phyloP scores from a whole-genome alignment of 2,888 invertebrate genomes.

The Drosophila atroscutellata region DNA sequence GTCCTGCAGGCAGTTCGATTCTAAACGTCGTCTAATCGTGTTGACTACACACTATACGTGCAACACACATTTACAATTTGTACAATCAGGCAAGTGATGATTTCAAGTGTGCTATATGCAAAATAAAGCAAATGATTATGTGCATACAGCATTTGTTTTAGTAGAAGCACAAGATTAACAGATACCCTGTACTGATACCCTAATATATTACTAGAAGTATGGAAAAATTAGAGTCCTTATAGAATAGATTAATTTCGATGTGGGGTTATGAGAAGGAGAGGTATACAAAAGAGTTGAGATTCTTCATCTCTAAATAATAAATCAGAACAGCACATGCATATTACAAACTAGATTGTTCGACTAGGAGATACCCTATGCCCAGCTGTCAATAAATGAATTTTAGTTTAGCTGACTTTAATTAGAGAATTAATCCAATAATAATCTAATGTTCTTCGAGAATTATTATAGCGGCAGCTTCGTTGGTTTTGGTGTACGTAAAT shows the following conservation, averaged over 20 bases:
- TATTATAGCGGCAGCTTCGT: no score
- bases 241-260: background rate
- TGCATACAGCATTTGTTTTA: conserved; percentile 15
- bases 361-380: background rate
- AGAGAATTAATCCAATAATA: background rate
- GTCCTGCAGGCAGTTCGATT: no score
- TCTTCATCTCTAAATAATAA: background rate
- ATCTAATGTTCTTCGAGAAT: no score
- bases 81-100: conserved; percentile 1
- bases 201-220: background rate
- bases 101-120: background rate
- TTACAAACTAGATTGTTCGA: background rate
- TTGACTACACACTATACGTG: no score
- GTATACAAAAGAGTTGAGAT: background rate
- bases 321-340: background rate
- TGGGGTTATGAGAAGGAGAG: background rate
- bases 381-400: no score
- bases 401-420: background rate
- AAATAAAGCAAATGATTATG: conserved; percentile 18
- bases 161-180: background rate
- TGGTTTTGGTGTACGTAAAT: no score
- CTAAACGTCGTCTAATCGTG: no score
- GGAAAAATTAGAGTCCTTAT: no score
- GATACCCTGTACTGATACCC: background rate
- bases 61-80: no score